Evolutionary conservation across 2,888 invertebrate genomes (phyloP), one percentile per base, ranked within the genome.

Genomic region (Thymelicus sylvestris): DNA sequence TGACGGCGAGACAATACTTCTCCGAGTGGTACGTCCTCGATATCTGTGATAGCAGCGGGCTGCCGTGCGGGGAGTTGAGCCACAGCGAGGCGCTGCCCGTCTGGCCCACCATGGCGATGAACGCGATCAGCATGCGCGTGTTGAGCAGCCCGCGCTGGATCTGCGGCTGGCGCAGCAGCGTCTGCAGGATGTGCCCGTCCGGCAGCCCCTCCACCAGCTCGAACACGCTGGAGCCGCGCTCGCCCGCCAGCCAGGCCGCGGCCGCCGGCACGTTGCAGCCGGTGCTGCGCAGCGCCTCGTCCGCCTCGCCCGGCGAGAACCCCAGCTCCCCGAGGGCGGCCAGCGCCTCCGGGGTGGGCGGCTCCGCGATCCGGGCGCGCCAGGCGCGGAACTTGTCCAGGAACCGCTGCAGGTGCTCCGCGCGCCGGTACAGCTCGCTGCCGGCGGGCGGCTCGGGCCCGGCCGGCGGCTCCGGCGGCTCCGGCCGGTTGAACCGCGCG

Each of bases 11-110:
- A 61, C 93, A 93, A 68, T 93, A 93, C 78, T 93, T 93, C 79
- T 93, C 93, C 0, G 93, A 90, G 74, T 93, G 93, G 70, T 93
- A 93, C 0, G 93, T 93, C 65, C 93, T 84, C 0, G 93, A 92
- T 70, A 93, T 93, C 72, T 93, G 93, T 0, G 92, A 90, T 0
- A 93, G 80, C 41, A 93, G 75, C 0, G 93, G 93, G 74, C 89
- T 91, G 0, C 93, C 93, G 71, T 92, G 93, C 0, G 93, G 92
- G 0, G 93, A 92, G 55, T 92, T 92, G 5, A 93, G 77, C 93
- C 93, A 93, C 2, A 93, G 71, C 0, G 90, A 82, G 5, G 93
- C 92, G 72, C 88, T 92, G 6, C 92, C 92, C 0, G 88, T 87
- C 75, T 91, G 90, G 0, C 92, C 92, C 0, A 93, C 91, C 91